Base-by-base conservation (phyloP, 2,113 vertebrate species). In the Acrocephalus kingi region DNA sequence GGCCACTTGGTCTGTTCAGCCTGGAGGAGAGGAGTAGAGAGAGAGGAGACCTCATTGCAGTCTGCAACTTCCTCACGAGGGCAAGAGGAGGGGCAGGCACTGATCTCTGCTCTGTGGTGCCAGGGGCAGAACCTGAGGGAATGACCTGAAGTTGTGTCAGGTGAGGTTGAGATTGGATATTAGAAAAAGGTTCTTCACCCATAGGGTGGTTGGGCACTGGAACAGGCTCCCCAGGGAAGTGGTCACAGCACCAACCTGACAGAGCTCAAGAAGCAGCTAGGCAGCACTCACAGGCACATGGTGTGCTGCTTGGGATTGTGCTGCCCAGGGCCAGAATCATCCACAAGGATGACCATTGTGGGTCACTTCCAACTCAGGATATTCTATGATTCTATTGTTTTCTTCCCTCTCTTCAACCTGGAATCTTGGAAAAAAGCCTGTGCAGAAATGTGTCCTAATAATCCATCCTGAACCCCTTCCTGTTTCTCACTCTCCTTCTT, bases 71-170 rank as follows among this genome's bases (percentile, higher is more conserved):
- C 22, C 21, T 37, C 0, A 0, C 11, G 49, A 59, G 22, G 8
- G 8, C 25, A 19, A 37, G 25, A 63, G 18, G 12, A 35, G 2
- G 25, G 15, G 12, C 25, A 43, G 8, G 3, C 9, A 35, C 31
- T 33, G 59, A 58, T 27, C 11, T 49, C 35, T 51, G 4, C 33
- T 6, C 48, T 71, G 2, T 33, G 31, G 18, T 77, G 25, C 11
- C n/a, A 56, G 25, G 6, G 41, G 27, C 49, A 49, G 35, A 4
- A 28, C 3, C 6, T 0, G 0, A 49, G 10, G 18, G 5, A 83
- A 62, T 35, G 30, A 5, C 8, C 25, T 77, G 22, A 43, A 71
- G 0, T 0, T 77, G 55, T 27, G 22, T 28, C 22, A 77, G 49
- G 13, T 2, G 10, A 69, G 15, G 15, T 84, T 77, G 56, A 63